phyloP scores from a whole-genome alignment of 2,113 vertebrate species.

The Narcine bancroftii region DNA sequence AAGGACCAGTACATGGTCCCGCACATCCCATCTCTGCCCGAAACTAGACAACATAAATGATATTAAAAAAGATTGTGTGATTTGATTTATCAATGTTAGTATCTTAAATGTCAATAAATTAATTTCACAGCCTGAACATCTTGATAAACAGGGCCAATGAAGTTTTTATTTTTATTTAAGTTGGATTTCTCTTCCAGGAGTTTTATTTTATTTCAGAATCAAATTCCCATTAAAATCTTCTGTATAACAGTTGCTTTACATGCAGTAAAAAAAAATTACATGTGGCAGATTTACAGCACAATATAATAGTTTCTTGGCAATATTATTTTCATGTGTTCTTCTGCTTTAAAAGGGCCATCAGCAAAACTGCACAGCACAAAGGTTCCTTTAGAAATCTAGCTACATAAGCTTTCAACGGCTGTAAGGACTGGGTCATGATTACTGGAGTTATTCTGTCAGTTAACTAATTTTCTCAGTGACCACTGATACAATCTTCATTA shows the following conservation, averaged over 20 bases:
- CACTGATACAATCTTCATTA: conserved; percentile 35
- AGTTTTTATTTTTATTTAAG: not conserved
- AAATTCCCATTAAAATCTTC: not conserved
- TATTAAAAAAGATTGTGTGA: not conserved
- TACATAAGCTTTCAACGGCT: conserved; percentile 36
- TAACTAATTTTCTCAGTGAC: conserved; percentile 26
- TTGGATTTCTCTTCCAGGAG: not conserved
- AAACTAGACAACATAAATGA: not conserved
- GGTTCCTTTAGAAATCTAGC: conserved; percentile 10
- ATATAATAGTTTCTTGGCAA: not conserved
- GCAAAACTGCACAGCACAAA: conserved; percentile 5
- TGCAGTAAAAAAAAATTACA: not conserved
- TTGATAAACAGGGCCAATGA: not conserved
- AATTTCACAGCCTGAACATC: not conserved
- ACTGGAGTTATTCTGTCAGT: conserved; percentile 34
- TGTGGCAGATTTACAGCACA: not conserved
- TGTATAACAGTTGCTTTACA: not conserved
- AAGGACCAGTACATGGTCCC: not conserved
- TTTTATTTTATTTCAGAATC: not conserved
- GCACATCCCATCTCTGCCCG: not conserved
- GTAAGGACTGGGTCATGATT: conserved; percentile 27
- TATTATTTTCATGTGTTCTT: not conserved
- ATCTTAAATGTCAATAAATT: not conserved
- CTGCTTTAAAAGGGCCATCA: not conserved
- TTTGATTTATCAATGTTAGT: not conserved